phyloP scores from a whole-genome alignment of 2,797 vertebrate genomes.

The Chrysocyon brachyurus region DNA sequence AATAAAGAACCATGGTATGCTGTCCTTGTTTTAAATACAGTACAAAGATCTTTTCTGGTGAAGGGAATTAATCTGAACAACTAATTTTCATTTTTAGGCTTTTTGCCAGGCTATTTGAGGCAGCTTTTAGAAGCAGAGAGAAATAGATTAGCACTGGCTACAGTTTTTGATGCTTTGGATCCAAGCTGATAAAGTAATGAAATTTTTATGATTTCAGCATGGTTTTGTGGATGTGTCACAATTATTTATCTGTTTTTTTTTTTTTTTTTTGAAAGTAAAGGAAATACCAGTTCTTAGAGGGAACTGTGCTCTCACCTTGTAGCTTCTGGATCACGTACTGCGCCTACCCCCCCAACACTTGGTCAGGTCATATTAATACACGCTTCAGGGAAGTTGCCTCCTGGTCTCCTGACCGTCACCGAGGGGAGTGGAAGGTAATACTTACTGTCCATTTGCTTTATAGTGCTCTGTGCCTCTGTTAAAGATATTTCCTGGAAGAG shows the following conservation, averaged over 20 bases:
- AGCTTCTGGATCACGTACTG: neutral
- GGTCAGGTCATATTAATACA: neutral
- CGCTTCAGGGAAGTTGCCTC: neutral
- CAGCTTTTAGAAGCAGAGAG: constrained; percentile 53
- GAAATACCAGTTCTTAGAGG: neutral
- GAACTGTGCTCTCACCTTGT: neutral
- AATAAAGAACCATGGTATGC: neutral
- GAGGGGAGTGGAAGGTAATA: fast-evolving
- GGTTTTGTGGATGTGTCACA: constrained; percentile 75
- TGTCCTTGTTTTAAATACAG: constrained; percentile 83
- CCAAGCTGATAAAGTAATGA: constrained; percentile 76
- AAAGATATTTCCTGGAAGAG: neutral
- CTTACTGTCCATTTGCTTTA: neutral
- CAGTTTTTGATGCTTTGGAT: constrained; percentile 82
- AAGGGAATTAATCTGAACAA: constrained; percentile 82
- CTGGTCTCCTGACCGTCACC: neutral
- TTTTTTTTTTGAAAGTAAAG: neutral
- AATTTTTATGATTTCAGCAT: constrained; percentile 72
- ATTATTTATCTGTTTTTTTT: constrained; percentile 19
- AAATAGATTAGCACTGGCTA: constrained; percentile 79
- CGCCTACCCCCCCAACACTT: neutral
- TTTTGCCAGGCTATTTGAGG: constrained; percentile 73
- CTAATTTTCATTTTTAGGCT: constrained; percentile 80
- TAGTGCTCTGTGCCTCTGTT: neutral
- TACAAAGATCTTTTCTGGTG: constrained; percentile 65